Percentiles rank a stretch among this genome's conserved stretches.
phyloP scores from a whole-genome alignment of 2,113 vertebrate genomes.

The Hippocampus guttulatus region DNA sequence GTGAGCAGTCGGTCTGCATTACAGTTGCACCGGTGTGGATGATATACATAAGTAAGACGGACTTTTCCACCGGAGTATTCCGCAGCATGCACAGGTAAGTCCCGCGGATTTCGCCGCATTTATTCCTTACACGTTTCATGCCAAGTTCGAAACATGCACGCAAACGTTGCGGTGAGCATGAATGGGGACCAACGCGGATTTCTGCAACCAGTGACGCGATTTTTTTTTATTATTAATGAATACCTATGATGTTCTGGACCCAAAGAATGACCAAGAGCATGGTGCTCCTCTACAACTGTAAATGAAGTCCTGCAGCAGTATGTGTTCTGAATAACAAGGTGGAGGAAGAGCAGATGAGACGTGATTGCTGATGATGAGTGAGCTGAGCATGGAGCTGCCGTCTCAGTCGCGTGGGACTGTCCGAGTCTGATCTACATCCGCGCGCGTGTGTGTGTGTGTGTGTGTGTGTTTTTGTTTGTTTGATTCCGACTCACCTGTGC shows the following conservation, averaged over 20 bases:
- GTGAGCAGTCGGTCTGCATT: slow-evolving; percentile 5
- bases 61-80: slow-evolving; percentile 20
- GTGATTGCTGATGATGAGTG: slow-evolving; percentile 6
- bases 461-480: not conserved
- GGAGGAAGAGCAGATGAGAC: slow-evolving; percentile 13
- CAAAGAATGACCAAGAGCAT: not conserved
- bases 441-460: not conserved
- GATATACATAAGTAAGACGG: slow-evolving; percentile 27
- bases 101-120: not conserved
- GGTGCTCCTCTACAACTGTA: not conserved
- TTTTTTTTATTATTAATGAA: slow-evolving; percentile 1
- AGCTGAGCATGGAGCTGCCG: slow-evolving; percentile 6
- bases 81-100: slow-evolving; percentile 44
- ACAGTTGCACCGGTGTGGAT: slow-evolving; percentile 29
- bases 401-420: slow-evolving; percentile 30
- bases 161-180: slow-evolving; percentile 11
- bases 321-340: not conserved
- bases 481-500: not conserved
- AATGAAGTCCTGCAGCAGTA: slow-evolving; percentile 1
- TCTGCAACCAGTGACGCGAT: not conserved
- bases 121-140: not conserved
- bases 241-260: not conserved
- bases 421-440: not conserved
- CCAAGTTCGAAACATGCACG: slow-evolving; percentile 13
- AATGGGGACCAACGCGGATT: slow-evolving; percentile 9